A percentile compares a stretch with the other conserved stretches of the same genome.
Conservation (phyloP, 2,113 vertebrate species). For the Arenaria interpres region DNA sequence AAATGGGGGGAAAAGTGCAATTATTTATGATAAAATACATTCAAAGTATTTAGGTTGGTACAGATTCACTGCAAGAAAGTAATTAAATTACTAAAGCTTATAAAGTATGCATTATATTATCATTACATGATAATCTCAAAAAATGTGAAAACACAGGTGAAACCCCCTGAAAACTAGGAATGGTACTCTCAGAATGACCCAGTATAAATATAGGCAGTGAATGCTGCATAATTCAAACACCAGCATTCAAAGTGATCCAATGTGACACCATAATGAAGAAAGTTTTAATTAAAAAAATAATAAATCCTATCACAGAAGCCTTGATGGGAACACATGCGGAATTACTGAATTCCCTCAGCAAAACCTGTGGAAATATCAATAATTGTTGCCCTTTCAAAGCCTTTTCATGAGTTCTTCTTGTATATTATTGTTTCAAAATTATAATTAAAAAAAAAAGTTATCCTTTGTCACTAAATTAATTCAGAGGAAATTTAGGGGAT, state of each 20-base stretch:
- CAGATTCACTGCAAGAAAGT: not conserved
- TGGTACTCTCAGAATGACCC: not conserved
- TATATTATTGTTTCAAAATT: not conserved
- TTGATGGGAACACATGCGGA: not conserved
- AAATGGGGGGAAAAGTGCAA: not conserved
- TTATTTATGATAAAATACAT: not conserved
- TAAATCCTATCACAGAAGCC: not conserved
- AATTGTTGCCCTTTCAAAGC: not conserved
- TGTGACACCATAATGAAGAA: not conserved
- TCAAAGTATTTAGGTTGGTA: not conserved
- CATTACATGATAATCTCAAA: not conserved
- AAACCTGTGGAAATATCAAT: not conserved
- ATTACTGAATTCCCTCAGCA: not conserved
- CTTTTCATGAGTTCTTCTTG: not conserved
- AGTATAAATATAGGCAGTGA: not conserved
- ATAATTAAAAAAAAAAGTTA: slow-evolving; percentile 10
- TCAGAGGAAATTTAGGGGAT: not conserved
- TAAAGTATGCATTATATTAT: not conserved
- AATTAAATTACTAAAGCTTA: not conserved
- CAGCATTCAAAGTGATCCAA: not conserved
- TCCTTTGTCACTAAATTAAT: not conserved
- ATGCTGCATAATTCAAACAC: not conserved
- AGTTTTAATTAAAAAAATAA: not conserved
- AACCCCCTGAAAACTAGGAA: not conserved
- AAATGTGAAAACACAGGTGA: not conserved